Evolutionary conservation across 2,113 vertebrate genomes (phyloP).

Genomic region (Machaerirhynchus nigripectus): DNA sequence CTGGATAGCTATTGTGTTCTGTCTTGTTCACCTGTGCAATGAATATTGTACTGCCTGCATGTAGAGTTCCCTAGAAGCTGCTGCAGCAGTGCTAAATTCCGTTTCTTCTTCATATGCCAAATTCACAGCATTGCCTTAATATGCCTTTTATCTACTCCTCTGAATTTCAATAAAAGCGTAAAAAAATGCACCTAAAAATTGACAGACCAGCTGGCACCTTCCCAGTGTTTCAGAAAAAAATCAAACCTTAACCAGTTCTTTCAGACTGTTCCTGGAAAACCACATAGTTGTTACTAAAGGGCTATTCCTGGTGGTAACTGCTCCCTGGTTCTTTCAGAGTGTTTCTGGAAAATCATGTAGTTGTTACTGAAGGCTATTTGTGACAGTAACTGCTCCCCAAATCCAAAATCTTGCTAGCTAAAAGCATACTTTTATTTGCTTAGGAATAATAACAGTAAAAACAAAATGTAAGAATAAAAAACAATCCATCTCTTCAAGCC

Average conservation of each 20-base stretch:
- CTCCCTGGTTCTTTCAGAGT: not conserved
- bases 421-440: not conserved
- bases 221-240: not conserved
- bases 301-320: not conserved
- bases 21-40: not conserved
- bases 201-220: not conserved
- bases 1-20: not conserved
- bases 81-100: not conserved
- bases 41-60: not conserved
- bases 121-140: slow-evolving; percentile 8
- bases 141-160: not conserved
- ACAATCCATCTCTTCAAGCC: not conserved
- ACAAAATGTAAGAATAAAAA: not conserved
- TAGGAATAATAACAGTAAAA: not conserved
- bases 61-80: not conserved
- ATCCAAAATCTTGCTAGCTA: not conserved
- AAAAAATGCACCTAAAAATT: not conserved
- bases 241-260: not conserved
- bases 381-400: not conserved
- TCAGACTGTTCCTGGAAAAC: not conserved
- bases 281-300: not conserved
- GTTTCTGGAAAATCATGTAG: not conserved
- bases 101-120: not conserved
- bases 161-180: slow-evolving; percentile 19
- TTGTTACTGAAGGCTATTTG: not conserved